These are phyloP conservation scores for Drosophila serrata DNA, from an alignment of 1,140 invertebrate species.

Conservation along the genomic window DNA sequence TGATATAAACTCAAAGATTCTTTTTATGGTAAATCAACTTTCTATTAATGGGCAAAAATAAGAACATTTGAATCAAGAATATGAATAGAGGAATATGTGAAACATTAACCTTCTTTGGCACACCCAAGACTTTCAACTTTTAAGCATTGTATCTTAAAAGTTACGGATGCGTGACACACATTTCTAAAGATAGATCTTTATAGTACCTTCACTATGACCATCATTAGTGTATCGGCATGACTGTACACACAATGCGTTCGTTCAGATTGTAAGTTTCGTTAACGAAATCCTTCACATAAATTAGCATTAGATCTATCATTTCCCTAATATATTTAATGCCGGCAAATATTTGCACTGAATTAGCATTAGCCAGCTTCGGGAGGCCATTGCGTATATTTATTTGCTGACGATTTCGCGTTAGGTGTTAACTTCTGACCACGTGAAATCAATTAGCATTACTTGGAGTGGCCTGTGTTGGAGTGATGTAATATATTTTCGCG, in stretches of 20 bases:
- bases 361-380: conserved; percentile 28
- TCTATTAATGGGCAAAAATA: neutral
- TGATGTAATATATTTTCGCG: conserved; percentile 75
- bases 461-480: neutral
- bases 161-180: neutral
- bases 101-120: neutral
- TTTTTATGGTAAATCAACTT: conserved; percentile 3
- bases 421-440: conserved; percentile 67
- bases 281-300: conserved; percentile 26
- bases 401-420: conserved; percentile 23
- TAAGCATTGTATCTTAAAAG: neutral
- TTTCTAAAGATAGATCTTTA: conserved; percentile 29
- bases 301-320: conserved; percentile 35
- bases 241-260: conserved; percentile 29
- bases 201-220: neutral
- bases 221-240: conserved; percentile 31
- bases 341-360: conserved; percentile 45
- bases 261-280: conserved; percentile 8
- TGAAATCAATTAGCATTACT: conserved; percentile 75
- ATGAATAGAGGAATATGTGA: neutral
- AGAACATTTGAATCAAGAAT: neutral
- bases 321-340: conserved; percentile 28
- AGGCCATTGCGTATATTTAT: conserved; percentile 19
- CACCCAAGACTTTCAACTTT: neutral
- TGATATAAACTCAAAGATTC: neutral